Percentiles rank a stretch among this genome's conserved stretches.
Conservation (phyloP, 92 coral and sea anemone species). For the Hydrozoanthus gracilis region DNA sequence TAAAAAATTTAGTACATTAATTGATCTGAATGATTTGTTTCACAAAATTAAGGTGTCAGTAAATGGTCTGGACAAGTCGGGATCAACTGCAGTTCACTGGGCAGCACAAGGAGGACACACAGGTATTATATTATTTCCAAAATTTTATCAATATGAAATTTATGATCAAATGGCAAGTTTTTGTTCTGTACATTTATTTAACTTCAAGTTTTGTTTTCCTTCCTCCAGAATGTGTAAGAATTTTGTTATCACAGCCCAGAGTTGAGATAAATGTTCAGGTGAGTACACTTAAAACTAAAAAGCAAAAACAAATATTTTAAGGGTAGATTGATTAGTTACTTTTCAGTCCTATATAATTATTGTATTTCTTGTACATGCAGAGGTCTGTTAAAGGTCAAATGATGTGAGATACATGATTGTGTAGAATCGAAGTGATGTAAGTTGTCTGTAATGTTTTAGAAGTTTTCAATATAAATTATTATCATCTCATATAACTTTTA, state of each 20-base stretch:
- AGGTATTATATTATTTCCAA: constrained; percentile 50
- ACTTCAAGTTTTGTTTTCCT: not conserved
- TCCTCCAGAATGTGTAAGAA: constrained; percentile 83
- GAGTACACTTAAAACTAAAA: not conserved
- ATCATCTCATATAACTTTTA: too few relatives aligned
- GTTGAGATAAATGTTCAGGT: constrained; percentile 92
- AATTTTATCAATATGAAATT: too few relatives aligned
- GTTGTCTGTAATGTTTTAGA: too few relatives aligned
- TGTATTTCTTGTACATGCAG: too few relatives aligned
- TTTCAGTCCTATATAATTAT: not conserved
- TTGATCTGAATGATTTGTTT: not conserved
- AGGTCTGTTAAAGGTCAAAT: too few relatives aligned
- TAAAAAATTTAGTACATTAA: not conserved
- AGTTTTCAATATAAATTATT: too few relatives aligned
- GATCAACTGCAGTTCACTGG: constrained; percentile 98
- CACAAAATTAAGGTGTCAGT: constrained; percentile 84
- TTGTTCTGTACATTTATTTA: too few relatives aligned
- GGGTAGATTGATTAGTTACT: not conserved
- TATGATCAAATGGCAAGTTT: too few relatives aligned
- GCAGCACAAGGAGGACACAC: constrained; percentile 99
- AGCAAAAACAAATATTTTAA: not conserved
- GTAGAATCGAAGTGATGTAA: too few relatives aligned
- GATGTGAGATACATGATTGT: too few relatives aligned
- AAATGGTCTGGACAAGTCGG: constrained; percentile 96
- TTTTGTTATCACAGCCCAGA: constrained; percentile 81